Evolutionary conservation across 2,113 vertebrate genomes (phyloP).

Genomic region (Chamaea fasciata): DNA sequence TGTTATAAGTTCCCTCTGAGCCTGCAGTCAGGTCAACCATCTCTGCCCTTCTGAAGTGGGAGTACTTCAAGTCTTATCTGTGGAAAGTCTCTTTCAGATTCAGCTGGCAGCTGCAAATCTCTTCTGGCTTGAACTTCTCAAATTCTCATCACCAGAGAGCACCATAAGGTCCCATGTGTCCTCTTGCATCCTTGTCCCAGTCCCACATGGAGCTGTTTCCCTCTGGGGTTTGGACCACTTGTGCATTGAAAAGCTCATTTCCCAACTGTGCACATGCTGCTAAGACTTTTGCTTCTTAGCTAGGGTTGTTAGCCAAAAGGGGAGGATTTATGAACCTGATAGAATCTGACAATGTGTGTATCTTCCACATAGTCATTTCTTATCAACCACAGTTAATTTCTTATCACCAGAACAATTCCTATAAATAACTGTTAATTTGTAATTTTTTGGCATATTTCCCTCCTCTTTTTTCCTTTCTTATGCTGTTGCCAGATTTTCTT

Average conservation of each 20-base stretch:
- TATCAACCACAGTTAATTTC: background rate
- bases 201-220: accelerated
- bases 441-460: background rate
- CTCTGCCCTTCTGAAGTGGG: background rate
- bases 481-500: background rate
- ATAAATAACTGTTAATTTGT: background rate
- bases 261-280: background rate
- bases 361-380: background rate
- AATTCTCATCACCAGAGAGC: background rate
- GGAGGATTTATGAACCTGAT: background rate
- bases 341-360: background rate
- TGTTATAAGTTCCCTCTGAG: background rate
- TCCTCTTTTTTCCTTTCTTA: background rate
- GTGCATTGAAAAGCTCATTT: background rate
- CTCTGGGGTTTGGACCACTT: background rate
- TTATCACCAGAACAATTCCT: background rate
- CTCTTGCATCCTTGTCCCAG: background rate
- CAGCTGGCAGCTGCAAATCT: background rate
- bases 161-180: accelerated
- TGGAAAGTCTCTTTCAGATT: background rate
- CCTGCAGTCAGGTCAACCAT: background rate
- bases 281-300: background rate
- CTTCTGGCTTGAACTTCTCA: background rate
- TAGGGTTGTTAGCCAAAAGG: background rate
- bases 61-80: background rate